phyloP scores from a whole-genome alignment of 2,888 invertebrate genomes.

The Xiphydria camelus region DNA sequence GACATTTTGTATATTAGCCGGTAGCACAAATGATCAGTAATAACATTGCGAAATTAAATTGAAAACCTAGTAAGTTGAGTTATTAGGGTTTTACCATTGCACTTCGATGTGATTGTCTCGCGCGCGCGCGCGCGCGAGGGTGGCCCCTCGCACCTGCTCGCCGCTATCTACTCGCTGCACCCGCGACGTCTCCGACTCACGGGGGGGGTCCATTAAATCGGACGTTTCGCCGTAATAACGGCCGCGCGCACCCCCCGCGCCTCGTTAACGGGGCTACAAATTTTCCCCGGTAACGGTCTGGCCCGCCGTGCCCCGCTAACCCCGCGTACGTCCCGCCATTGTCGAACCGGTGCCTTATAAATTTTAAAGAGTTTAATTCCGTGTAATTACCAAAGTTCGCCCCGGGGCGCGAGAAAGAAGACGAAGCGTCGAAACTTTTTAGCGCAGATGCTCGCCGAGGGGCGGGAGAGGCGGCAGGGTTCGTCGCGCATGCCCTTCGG shows the following conservation, averaged over 20 bases:
- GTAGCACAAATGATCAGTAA: no score
- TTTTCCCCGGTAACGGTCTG: conserved; percentile 6
- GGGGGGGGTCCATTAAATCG: not conserved
- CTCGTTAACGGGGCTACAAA: conserved; percentile 16
- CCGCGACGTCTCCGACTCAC: no score
- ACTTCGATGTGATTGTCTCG: no score
- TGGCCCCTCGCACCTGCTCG: no score
- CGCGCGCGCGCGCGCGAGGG: no score
- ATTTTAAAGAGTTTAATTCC: conserved; percentile 43
- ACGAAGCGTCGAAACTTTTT: conserved; percentile 1
- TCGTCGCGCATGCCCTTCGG: no score
- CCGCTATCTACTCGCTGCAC: no score
- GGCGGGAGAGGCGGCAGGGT: no score
- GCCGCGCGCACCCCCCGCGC: not conserved
- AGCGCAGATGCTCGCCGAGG: not conserved
- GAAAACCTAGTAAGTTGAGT: no score
- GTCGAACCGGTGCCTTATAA: conserved; percentile 35
- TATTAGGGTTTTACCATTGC: no score
- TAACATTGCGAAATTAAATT: no score
- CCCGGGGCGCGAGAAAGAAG: conserved; percentile 8
- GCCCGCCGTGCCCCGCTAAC: not conserved
- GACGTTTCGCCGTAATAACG: not conserved
- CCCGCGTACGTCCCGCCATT: conserved; percentile 2
- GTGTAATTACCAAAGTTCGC: conserved; percentile 42
- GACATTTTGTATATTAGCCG: no score